Conservation (phyloP, 2,797 vertebrate species). For the Pipistrellus nathusii region DNA sequence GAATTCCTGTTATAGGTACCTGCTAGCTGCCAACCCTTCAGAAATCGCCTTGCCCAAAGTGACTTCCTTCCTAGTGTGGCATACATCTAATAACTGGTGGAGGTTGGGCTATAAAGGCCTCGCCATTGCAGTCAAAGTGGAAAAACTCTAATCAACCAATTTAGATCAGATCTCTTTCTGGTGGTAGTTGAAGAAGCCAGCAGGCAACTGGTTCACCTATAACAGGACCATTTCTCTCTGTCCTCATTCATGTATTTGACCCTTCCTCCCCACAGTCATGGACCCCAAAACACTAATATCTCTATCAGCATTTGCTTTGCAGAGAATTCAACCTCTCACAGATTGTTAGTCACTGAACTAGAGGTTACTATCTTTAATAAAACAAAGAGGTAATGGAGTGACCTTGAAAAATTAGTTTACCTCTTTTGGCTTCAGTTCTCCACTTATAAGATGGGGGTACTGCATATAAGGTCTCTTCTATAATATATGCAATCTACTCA, state of each 20-base stretch:
- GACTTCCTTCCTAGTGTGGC: neutral
- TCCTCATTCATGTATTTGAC: neutral
- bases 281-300: neutral
- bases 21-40: neutral
- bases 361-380: neutral
- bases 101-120: neutral
- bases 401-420: neutral
- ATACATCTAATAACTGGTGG: neutral
- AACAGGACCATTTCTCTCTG: neutral
- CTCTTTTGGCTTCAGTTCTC: neutral
- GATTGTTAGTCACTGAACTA: neutral
- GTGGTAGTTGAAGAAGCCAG: neutral
- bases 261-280: neutral
- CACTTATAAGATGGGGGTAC: neutral
- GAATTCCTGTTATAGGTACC: neutral
- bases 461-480: neutral
- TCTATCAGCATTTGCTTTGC: neutral
- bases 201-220: neutral
- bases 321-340: neutral
- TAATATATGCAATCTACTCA: neutral
- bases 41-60: neutral
- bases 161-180: neutral
- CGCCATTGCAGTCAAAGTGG: neutral
- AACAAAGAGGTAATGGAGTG: neutral
- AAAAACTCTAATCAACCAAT: neutral